Conservation (phyloP, 2,113 vertebrate genomes). For the Chlorocebus sabaeus region DNA sequence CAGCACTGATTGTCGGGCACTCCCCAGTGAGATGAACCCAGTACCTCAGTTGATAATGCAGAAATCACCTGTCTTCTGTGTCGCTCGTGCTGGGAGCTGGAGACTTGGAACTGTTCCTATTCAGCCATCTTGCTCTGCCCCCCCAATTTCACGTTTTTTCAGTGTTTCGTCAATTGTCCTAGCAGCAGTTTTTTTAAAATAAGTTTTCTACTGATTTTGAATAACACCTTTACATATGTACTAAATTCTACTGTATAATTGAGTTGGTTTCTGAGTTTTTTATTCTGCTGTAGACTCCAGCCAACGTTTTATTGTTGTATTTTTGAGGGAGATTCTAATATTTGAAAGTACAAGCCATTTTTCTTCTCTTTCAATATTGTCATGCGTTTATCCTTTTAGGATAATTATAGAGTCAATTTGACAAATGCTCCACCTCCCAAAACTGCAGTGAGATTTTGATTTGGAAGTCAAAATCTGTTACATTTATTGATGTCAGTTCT, state of each 20-base stretch:
- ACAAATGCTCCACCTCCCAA: background rate
- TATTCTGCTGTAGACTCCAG: background rate
- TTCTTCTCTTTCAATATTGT: background rate
- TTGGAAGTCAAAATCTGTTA: background rate
- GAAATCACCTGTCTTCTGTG: no score
- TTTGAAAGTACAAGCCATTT: background rate
- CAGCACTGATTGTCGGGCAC: no score
- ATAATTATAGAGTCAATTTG: background rate
- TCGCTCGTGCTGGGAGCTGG: no score
- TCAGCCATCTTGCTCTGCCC: no score
- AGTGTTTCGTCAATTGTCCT: background rate
- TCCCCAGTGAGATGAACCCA: no score
- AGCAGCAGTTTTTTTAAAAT: background rate
- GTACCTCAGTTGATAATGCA: no score
- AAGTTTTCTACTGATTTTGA: background rate
- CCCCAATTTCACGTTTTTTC: background rate
- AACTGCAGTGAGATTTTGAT: background rate
- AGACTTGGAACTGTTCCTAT: no score
- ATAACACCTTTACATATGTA: background rate
- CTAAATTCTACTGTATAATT: background rate
- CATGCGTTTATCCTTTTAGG: background rate
- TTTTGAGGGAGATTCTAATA: background rate
- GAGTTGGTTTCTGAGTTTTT: background rate
- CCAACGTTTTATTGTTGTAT: background rate
- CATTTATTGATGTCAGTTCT: background rate